A percentile compares a stretch with the other conserved stretches of the same genome.
These are phyloP conservation scores for Metallyticus violacea DNA, from an alignment of 2,888 invertebrate genomes.

Conservation along the genomic window DNA sequence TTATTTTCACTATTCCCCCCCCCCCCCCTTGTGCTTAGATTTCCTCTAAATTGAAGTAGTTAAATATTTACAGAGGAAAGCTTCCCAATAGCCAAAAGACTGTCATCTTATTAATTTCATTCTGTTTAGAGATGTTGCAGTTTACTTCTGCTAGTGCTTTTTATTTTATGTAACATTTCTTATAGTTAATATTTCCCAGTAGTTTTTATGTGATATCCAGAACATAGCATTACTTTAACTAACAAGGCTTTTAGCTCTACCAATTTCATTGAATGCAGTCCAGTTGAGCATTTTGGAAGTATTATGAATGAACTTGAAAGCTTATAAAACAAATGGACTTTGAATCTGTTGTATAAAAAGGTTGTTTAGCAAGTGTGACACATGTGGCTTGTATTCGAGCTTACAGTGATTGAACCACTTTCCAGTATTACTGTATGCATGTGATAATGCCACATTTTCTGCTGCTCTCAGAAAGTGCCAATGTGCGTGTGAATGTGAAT, in stretches of 20 bases:
- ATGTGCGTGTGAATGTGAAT: conserved; percentile 14
- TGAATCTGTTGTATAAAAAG: not conserved
- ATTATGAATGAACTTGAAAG: not conserved
- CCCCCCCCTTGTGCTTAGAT: no score
- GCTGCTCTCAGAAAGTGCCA: conserved; percentile 27
- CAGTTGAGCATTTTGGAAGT: not conserved
- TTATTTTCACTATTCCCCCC: no score
- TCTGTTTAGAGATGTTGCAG: no score
- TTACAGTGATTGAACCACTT: conserved; percentile 15
- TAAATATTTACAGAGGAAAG: no score
- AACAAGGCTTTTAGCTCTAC: not conserved
- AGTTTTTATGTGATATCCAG: no score
- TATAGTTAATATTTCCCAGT: no score
- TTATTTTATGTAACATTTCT: no score
- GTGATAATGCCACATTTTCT: conserved; percentile 25
- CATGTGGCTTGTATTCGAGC: not conserved
- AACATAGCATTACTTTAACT: no score
- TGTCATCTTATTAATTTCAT: no score
- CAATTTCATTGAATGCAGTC: not conserved
- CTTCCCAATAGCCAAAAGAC: no score
- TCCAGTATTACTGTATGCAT: conserved; percentile 28
- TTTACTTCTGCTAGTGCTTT: no score
- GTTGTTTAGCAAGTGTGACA: not conserved
- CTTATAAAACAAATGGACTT: not conserved
- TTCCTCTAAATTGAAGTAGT: no score